Conservation (phyloP, 2,113 vertebrate species). For the Aythya baeri region DNA sequence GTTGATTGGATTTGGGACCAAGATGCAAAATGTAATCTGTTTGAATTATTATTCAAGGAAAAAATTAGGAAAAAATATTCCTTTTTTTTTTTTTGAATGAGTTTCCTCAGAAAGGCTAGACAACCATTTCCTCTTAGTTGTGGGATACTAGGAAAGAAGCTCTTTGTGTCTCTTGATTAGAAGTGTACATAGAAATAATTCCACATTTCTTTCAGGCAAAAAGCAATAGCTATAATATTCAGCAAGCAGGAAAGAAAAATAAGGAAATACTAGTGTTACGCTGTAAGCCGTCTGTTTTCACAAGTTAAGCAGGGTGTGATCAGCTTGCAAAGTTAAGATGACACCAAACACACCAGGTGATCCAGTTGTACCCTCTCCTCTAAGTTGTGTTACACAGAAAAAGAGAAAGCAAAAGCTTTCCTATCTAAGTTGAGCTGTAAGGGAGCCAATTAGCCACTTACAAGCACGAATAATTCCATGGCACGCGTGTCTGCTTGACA, state of each 20-base stretch:
- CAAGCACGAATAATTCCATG: neutral
- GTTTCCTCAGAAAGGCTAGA: slow-evolving; percentile 15
- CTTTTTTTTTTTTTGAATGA: neutral
- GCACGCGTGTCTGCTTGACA: neutral
- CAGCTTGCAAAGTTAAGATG: neutral
- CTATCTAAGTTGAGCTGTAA: neutral
- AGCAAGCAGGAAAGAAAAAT: neutral
- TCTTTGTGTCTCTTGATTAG: neutral
- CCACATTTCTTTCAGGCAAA: neutral
- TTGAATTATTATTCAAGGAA: neutral
- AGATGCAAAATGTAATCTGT: neutral
- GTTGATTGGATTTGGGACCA: slow-evolving; percentile 6
- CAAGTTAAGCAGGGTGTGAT: neutral
- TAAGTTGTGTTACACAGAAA: neutral
- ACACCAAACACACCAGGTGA: neutral
- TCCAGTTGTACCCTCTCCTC: neutral
- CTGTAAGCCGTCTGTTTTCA: neutral
- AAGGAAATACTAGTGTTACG: neutral
- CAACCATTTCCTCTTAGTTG: neutral
- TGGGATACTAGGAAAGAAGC: neutral
- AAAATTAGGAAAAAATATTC: neutral
- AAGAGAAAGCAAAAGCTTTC: neutral
- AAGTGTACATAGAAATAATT: neutral
- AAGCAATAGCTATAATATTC: neutral
- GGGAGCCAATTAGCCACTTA: neutral